phyloP scores from a whole-genome alignment of 2,113 vertebrate genomes.

The Hypomesus transpacificus region DNA sequence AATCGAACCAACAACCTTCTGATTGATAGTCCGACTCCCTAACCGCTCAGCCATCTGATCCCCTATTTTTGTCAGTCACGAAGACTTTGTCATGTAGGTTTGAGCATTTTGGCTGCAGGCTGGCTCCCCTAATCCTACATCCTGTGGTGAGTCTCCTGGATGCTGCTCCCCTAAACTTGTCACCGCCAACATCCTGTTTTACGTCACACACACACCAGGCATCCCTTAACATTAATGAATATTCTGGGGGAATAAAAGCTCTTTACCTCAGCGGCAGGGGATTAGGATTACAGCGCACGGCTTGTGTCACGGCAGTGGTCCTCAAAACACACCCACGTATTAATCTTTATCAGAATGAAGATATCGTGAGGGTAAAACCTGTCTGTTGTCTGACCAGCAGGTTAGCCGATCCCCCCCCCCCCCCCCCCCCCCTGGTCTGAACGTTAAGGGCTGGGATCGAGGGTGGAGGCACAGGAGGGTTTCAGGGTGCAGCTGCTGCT shows the following conservation, averaged over 20 bases:
- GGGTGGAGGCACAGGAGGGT: neutral
- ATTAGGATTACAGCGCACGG: slow-evolving; percentile 67
- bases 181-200: slow-evolving; percentile 35
- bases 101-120: neutral
- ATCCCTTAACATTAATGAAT: slow-evolving; percentile 38
- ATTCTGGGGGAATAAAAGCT: slow-evolving; percentile 42
- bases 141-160: slow-evolving; percentile 7
- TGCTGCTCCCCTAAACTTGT: slow-evolving; percentile 34
- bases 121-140: slow-evolving; percentile 1
- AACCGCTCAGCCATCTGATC: too few species aligned
- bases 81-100: neutral
- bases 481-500: neutral
- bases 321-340: slow-evolving; percentile 26
- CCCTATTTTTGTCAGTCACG: too few species aligned
- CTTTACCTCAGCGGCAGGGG: slow-evolving; percentile 41
- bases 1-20: too few species aligned
- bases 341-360: slow-evolving; percentile 20
- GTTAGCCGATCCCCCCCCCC: neutral
- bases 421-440: neutral
- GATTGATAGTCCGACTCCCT: too few species aligned
- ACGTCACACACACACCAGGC: slow-evolving; percentile 26
- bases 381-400: neutral
- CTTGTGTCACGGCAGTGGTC: slow-evolving; percentile 26
- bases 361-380: neutral
- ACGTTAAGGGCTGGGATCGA: neutral